Base-by-base conservation (phyloP, 2,113 vertebrate species). In the Alces alces region DNA sequence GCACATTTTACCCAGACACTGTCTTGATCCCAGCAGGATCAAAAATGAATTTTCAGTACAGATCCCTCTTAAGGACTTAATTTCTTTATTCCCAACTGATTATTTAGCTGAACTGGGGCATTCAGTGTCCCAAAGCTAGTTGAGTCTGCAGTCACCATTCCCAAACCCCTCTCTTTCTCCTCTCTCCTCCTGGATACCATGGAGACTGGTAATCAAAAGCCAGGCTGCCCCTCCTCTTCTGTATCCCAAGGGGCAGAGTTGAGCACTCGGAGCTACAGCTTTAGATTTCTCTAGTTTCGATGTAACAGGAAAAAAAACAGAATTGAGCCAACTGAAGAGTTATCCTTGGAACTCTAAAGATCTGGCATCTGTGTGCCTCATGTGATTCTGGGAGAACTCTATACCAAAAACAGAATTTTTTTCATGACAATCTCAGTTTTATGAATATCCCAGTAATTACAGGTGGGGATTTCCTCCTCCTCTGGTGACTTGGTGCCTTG, bases 391-490 rank as follows among this genome's bases (percentile, higher is more conserved):
- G 91, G 50, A 57, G 84, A 96, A 90, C 93, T 96, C 55, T 96
- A 64, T 76, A 85, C 86, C 60, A 27, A 97, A 93, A 97, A 16
- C 76, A 94, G 92, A 54, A 94, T 39, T 83, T 86, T 60, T 85
- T 70, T 36, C 70, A 19, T 96, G 93, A 93, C 95, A 93, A 97
- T 96, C 85, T 93, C 30, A 96, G 97, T 50, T 97, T 96, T 92
- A 85, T 64, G 86, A 97, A 66, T 95, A 96, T 83, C 86, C 86
- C 50, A 55, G 95, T 94, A 98, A 98, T 98, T 82, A 55, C 93
- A 98, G 98, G 98, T 98, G 97, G 97, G 97, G 97, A 97, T 98
- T 98, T 98, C 98, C 84, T 89, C 89, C 89, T 21, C 1, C 91
- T 85, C 98, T 92, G 95, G 98, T 92, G 96, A 89, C 90, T 95